Base-by-base conservation (phyloP, 1,140 invertebrate genomes). In the Sarcophaga bullata region DNA sequence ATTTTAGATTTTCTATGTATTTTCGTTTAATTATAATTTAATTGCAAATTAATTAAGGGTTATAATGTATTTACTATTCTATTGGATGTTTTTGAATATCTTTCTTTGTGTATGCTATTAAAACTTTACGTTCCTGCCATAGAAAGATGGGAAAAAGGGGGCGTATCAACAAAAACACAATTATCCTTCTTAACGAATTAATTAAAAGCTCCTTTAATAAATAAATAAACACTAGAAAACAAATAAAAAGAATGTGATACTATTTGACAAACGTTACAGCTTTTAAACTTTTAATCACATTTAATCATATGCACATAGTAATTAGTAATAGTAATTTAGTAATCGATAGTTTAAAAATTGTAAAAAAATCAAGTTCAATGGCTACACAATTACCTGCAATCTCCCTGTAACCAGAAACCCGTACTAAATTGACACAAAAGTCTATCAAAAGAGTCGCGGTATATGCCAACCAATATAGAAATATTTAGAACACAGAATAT, bases 1-100 rank as follows among this genome's bases (percentile, higher is more conserved):
- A 4, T 37, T 37, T 58, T n/a, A 58, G n/a, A 58, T 58, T 58
- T 58, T 15, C 54, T 58, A 58, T 15, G 54, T 6, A 58, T 58
- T 58, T 58, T 58, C 54, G 8, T 19, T 8, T 25, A 68, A 68
- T 68, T 68, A 68, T 68, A 68, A 68, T 68, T 68, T 68, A 68
- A 68, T 68, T 68, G 62, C 62, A 68, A 68, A 68, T 68, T 68
- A 68, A 68, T 68, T 68, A 25, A n/a, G 10, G 62, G 8, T 68
- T 68, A 68, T 68, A 68, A 68, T 25, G 62, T 68, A 19, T 10
- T 9, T 68, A 9, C n/a, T 58, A 37, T 58, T 13, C n/a, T 58
- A 58, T 68, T 68, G 17, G 10, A 19, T 68, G 17, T 68, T 13
- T 58, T 7, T 58, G 11, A 13, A n/a, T 58, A 7, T 68, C 17